These are phyloP conservation scores for Apoda limacodes DNA, from an alignment of 2,888 invertebrate genomes.

Conservation along the genomic window DNA sequence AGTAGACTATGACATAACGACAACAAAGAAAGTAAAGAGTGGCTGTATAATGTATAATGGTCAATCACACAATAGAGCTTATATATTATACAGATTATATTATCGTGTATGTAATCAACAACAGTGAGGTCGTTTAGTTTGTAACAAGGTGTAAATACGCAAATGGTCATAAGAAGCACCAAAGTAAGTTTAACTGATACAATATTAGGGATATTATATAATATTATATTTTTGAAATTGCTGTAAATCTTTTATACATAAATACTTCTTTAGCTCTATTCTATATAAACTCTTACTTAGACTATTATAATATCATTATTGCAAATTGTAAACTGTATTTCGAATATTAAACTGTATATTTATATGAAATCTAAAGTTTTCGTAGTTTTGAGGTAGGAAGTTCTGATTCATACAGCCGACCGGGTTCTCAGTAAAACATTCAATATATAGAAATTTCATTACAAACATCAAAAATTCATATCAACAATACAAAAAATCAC, in stretches of 20 bases:
- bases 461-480: slow-evolving; percentile 63
- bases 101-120: slow-evolving; percentile 39
- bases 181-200: slow-evolving; percentile 35
- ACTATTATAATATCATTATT: slow-evolving; percentile 54
- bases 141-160: slow-evolving; percentile 58
- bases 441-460: slow-evolving; percentile 13
- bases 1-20: no score
- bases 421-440: not conserved
- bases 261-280: slow-evolving; percentile 48
- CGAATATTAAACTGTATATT: slow-evolving; percentile 52
- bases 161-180: slow-evolving; percentile 59
- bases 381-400: slow-evolving; percentile 66
- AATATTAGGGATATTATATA: not conserved
- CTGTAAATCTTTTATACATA: slow-evolving; percentile 53
- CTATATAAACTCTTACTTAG: slow-evolving; percentile 60
- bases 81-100: no score
- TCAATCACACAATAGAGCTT: no score
- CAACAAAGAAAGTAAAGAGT: no score
- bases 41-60: no score
- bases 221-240: slow-evolving; percentile 6
- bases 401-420: slow-evolving; percentile 33
- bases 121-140: slow-evolving; percentile 40
- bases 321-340: slow-evolving; percentile 50
- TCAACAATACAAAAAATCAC: slow-evolving; percentile 63
- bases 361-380: slow-evolving; percentile 38